Evolutionary conservation across 1,140 invertebrate genomes (phyloP), one percentile per base, ranked within the genome.

Genomic region (Chlorops oryzae): DNA sequence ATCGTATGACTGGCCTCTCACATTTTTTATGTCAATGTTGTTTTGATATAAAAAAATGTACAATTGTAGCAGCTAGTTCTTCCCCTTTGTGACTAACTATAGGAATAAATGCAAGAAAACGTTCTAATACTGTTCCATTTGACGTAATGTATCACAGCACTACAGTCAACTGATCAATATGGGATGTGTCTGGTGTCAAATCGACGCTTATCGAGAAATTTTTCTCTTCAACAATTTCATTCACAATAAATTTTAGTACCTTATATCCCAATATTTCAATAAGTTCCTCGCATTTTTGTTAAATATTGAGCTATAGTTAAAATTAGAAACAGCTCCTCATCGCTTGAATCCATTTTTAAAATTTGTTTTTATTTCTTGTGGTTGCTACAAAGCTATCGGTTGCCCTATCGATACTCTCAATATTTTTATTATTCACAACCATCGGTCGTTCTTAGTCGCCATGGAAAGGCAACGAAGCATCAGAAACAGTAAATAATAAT

Each of bases 141-240:
- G 47, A 57, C 39, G 39, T 7, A 50, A 62, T 52, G 52, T 59
- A 61, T 58, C 63, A 47, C 18, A 71, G 50, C 7, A 66, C 47
- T 43, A 63, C 18, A 34, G 59, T 63, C 18, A 73, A 43, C 48
- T 73, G 63, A 54, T 74, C 69, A 47, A 48, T 50, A 48, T 69
- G 59, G 6, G 62, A 50, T 54, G 59, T 47, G 41, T 70, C 58
- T 35, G 65, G 66, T 37, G 62, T 66, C 25, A 56, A 65, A 50
- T 68, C 65, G 47, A 67, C 49, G 25, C 47, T 58, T 17, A 67
- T 56, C 38, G 46, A 51, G 47, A 51, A 51, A 23, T 51, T 41
- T 24, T 51, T 55, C 12, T 42, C 34, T 55, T 47, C 28, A n/a
- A 32, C n/a, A 32, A 32, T 32, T 32, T 32, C 28, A n/a, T 32